Evolutionary conservation across 2,888 invertebrate species (phyloP), one percentile per base, ranked within the genome.

Genomic region (Furcula furcula): DNA sequence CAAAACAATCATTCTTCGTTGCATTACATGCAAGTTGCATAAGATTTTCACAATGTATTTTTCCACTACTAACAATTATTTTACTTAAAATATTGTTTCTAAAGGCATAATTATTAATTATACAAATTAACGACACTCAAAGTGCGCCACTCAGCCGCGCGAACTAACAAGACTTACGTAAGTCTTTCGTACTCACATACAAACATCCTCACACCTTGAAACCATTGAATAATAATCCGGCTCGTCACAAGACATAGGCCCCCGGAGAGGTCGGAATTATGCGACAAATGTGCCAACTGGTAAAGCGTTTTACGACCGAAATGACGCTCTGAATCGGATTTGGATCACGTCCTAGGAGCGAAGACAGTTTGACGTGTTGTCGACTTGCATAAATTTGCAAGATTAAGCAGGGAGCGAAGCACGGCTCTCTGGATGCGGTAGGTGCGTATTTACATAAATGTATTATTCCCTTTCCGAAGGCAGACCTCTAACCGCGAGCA

Each of bases 321-420:
- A 81, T 76, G 82, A 78, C 75, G 77, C 76, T 61, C 63, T 48
- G 74, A 84, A 85, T 84, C 74, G 82, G 78, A 86, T 86, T 85
- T 83, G 76, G 81, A 86, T 86, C 84, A 83, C 84, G 81, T 84
- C 66, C 71, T 76, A 70, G 40, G 57, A 67, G 71, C 64, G 74
- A 76, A 84, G 82, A 77, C 82, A 82, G 83, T 80, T 80, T 84
- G 85, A 83, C 81, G 78, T 80, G 82, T 75, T 77, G 82, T 74
- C 76, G 77, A 75, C 78, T 87, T 82, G 86, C 86, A 87, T 87
- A 87, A 82, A 86, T 87, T 87, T 86, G 81, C 86, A 85, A 83
- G 80, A 82, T 80, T 83, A 86, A 86, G 66, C 71, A 69, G 76
- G 53, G 55, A 62, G 70, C 63, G 58, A 47, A 58, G 60, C 61